phyloP scores from a whole-genome alignment of 2,797 vertebrate genomes.

The Botia kubotai region DNA sequence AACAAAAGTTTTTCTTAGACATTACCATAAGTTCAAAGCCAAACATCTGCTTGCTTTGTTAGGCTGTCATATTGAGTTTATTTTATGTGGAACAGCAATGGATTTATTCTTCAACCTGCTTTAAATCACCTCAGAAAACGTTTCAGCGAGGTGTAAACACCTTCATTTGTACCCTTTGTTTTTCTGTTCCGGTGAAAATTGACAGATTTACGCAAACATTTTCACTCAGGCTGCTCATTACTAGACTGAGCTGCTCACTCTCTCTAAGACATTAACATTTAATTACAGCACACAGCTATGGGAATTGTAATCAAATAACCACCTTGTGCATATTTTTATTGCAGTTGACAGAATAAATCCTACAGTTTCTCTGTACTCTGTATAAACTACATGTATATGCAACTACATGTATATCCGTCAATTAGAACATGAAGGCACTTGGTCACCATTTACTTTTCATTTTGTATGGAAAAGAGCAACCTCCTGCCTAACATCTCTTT shows the following conservation, averaged over 20 bases:
- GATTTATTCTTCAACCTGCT: constrained; percentile 18
- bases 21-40: constrained; percentile 29
- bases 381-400: not conserved
- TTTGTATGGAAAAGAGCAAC: not conserved
- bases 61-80: constrained; percentile 21
- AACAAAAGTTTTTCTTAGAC: constrained; percentile 29
- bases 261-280: constrained; percentile 29
- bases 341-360: constrained; percentile 24
- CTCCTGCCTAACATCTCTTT: not conserved
- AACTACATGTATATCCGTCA: not conserved
- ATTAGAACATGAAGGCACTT: not conserved
- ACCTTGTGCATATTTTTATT: constrained; percentile 39
- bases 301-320: constrained; percentile 32
- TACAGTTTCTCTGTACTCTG: constrained; percentile 3
- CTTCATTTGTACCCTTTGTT: constrained; percentile 12
- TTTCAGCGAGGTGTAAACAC: constrained; percentile 34
- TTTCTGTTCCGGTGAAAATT: constrained; percentile 10
- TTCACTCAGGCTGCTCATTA: constrained; percentile 28
- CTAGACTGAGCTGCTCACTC: constrained; percentile 5
- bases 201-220: constrained; percentile 35
- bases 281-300: constrained; percentile 18
- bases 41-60: constrained; percentile 42
- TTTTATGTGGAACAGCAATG: constrained; percentile 15
- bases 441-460: too few species aligned
- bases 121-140: constrained; percentile 28